Percentiles rank a stretch among this genome's conserved stretches.
These are phyloP conservation scores for Conistra vaccinii DNA, from an alignment of 2,888 invertebrate genomes.

Conservation along the genomic window DNA sequence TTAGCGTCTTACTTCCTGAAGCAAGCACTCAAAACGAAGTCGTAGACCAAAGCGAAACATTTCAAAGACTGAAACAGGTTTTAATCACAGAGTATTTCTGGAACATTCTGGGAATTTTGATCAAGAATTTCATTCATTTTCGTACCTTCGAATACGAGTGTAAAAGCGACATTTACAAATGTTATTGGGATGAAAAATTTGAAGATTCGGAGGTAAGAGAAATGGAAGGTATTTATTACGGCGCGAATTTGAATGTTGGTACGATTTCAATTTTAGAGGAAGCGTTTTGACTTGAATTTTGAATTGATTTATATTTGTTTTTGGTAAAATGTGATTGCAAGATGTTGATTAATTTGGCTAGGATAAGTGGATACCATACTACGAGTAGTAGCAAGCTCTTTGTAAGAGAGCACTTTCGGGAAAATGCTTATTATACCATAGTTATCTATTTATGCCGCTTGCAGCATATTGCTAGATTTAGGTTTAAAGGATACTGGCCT, in stretches of 20 bases:
- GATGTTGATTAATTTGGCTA: background rate
- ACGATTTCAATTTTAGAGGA: conserved; percentile 36
- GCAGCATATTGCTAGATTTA: background rate
- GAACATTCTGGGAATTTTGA: conserved; percentile 25
- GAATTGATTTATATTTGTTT: conserved; percentile 11
- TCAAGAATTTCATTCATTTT: conserved; percentile 38
- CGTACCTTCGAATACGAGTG: conserved; percentile 6
- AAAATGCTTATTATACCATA: background rate
- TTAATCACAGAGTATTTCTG: conserved; percentile 40
- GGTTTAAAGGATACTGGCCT: background rate
- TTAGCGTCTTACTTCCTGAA: too few relatives aligned
- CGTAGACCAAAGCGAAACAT: conserved; percentile 5
- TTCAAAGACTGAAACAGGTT: conserved; percentile 19
- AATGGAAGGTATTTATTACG: conserved; percentile 43
- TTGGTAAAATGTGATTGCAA: background rate
- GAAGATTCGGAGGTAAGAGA: conserved; percentile 6
- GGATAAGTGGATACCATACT: background rate
- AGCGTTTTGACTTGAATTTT: conserved; percentile 1
- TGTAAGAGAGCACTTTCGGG: background rate
- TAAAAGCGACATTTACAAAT: conserved; percentile 51
- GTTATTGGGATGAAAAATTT: conserved; percentile 44
- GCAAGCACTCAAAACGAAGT: conserved; percentile 8
- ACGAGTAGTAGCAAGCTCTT: background rate
- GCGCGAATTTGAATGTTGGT: conserved; percentile 15
- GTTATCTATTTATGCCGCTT: background rate